Base-by-base conservation (phyloP, 2,113 vertebrate species). In the Symphodus melops region DNA sequence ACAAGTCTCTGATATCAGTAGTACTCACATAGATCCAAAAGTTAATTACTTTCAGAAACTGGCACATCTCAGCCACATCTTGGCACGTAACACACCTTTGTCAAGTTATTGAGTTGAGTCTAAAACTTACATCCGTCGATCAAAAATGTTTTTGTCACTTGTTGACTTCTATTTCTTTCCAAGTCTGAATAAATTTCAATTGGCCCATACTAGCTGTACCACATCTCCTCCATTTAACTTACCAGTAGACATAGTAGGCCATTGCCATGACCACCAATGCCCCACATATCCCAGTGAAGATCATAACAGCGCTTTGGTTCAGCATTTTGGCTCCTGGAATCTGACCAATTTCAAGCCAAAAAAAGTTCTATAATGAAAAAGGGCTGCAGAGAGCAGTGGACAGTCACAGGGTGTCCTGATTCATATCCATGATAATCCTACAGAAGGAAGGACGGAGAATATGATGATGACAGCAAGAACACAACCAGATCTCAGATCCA, bases 181-280 rank as follows among this genome's bases (percentile, higher is more conserved):
- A 66, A 42, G 11, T 51, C 60, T 20, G 41, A 19, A 59, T 25
- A 16, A 54, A 73, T 52, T 20, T 53, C 25, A 0, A 5, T 10
- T 2, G 12, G 52, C 12, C 21, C 8, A 3, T 42, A 19, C 49
- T 44, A 48, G 14, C 23, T 8, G 4, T 1, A 9, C 21, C 2
- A 37, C 28, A 58, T 12, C 1, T 57, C 48, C 41, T 1, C 0
- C 17, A 11, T 60, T 72, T 28, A 62, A 91, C 94, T 94, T 79
- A 94, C 94, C 94, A 95, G 86, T 95, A 95, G 76, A 93, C 86
- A 59, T 94, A 95, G 88, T 95, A 95, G 79, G 86, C 92, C 88
- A 94, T 89, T 7, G 94, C 94, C 92, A 94, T 84, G 68, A 94
- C 68, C 80, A 95, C 92, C 86, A 95, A 66, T 0, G 94, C 92